Base-by-base conservation (phyloP, 2,888 invertebrate species). In the Liopterus haemorrhoidalis region DNA sequence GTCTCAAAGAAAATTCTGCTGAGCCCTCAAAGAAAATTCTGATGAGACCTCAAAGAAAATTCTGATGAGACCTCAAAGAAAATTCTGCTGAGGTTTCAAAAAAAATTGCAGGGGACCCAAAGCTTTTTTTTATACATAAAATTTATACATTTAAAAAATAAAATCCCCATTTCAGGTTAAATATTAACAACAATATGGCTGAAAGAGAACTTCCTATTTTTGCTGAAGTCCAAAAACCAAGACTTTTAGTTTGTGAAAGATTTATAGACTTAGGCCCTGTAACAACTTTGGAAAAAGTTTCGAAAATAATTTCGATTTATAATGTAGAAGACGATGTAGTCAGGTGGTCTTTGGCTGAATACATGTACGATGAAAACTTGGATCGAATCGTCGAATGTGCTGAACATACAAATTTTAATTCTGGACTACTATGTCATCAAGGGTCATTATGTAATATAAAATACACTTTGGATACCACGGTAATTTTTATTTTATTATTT, bases 271-370 rank as follows among this genome's bases (percentile, higher is more conserved):
- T 64, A 28, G 63, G 62, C 4, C 40, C 56, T 5, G 16, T 63
- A 6, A 57, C 57, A 2, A 45, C 49, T 24, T 57, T 58, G 4
- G 22, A 56, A 14, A 31, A 49, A 11, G 38, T 56, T 2, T 30
- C 52, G 39, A 55, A 56, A 40, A 48, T 52, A n/a, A 49, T 65
- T 36, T 38, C 41, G 11, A 51, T 65, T 2, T 39, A 49, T 46
- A 64, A 59, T 37, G 37, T 53, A 11, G 49, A 54, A 1, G 12
- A 46, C 2, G 48, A 56, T n/a, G 31, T 46, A 8, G 9, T 60
- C 3, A 28, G 49, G 4, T 65, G 64, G 64, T 49, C 51, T 38
- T 54, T 65, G 4, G 42, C 56, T 1, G 64, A 65, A 40, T 62
- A 57, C 36, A 51, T 59, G 25, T 28, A 40, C 24, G 31, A 49